These are phyloP conservation scores for Myotis davidii DNA, from an alignment of 2,113 vertebrate genomes.

Conservation along the genomic window DNA sequence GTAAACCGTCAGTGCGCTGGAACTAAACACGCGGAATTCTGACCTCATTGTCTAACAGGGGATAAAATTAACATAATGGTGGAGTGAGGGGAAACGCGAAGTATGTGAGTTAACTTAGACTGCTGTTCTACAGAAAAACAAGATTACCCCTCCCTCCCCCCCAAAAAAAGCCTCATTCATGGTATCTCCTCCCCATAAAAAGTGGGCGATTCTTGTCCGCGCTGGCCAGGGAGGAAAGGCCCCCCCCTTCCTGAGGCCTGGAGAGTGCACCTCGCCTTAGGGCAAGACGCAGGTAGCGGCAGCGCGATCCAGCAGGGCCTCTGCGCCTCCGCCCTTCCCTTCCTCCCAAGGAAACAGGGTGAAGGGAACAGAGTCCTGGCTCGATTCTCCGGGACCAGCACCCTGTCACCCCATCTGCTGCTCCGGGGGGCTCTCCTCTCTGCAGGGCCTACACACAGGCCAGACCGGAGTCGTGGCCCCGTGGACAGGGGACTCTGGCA, in stretches of 20 bases:
- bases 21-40: neutral
- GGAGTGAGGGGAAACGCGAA: neutral
- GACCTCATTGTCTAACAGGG: neutral
- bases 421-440: accelerated
- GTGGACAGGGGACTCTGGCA: neutral
- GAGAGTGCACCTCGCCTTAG: neutral
- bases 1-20: neutral
- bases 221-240: neutral
- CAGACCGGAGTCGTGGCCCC: neutral
- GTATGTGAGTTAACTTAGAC: neutral
- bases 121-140: neutral
- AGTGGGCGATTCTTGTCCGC: neutral
- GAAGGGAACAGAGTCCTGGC: neutral
- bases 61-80: neutral
- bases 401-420: neutral
- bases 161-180: neutral
- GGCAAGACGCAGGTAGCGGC: neutral
- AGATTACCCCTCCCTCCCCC: neutral
- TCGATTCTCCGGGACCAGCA: too few relatives aligned
- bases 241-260: neutral
- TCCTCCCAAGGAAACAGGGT: neutral
- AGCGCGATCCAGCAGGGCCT: neutral
- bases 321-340: neutral
- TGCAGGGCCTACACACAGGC: neutral
- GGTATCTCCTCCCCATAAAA: neutral